Percentiles rank a stretch among this genome's conserved stretches.
Evolutionary conservation across 2,888 invertebrate genomes (phyloP).

Genomic region (Coenonympha arcania): DNA sequence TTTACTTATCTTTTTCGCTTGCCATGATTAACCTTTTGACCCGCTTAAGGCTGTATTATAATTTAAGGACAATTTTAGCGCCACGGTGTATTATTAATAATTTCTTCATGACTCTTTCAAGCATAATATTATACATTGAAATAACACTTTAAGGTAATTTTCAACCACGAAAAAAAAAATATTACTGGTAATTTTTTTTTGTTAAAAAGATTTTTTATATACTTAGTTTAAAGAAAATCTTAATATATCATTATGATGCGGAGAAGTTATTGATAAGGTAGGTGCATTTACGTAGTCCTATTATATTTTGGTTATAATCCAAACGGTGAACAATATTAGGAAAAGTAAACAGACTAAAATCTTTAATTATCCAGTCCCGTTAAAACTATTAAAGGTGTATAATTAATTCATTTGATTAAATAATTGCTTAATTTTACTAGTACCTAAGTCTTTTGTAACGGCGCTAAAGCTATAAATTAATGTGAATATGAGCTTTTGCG

Average conservation of each 20-base stretch:
- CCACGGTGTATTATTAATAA: slow-evolving; percentile 2
- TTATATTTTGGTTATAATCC: too few relatives aligned
- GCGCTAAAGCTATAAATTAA: background rate
- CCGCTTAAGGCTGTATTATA: slow-evolving; percentile 19
- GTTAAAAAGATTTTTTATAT: too few relatives aligned
- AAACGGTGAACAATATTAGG: background rate
- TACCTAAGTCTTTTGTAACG: slow-evolving; percentile 1
- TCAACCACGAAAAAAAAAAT: too few relatives aligned
- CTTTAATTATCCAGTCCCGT: background rate
- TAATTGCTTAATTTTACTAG: slow-evolving; percentile 3
- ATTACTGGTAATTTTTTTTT: too few relatives aligned
- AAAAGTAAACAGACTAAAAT: background rate
- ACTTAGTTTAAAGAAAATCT: too few relatives aligned
- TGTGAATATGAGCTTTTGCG: background rate
- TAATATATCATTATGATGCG: too few relatives aligned
- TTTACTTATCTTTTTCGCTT: background rate
- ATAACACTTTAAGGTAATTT: too few relatives aligned
- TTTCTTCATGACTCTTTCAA: slow-evolving; percentile 6
- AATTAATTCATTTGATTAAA: background rate
- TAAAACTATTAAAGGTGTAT: background rate
- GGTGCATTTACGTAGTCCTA: too few relatives aligned
- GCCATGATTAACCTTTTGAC: slow-evolving; percentile 54
- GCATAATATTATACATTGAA: too few relatives aligned
- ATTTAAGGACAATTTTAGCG: slow-evolving; percentile 1
- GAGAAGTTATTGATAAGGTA: too few relatives aligned